These are phyloP conservation scores for Hippocampus mohnikei DNA, from an alignment of 2,113 vertebrate species.

Conservation along the genomic window DNA sequence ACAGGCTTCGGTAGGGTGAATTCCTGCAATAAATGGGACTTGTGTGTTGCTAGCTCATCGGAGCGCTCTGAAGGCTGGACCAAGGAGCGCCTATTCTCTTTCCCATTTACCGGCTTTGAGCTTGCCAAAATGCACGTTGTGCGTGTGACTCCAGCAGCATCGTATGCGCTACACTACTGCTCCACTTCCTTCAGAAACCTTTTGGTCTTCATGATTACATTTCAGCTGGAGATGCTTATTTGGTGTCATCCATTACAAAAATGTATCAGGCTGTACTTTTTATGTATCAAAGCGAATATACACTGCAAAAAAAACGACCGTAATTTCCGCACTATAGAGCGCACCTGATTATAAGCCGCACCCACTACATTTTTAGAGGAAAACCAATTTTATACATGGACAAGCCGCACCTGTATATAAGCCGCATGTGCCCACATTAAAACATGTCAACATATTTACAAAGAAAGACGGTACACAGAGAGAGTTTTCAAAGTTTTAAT, in stretches of 20 bases:
- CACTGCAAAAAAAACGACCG: not conserved
- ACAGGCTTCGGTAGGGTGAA: conserved; percentile 37
- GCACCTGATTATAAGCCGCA: too few relatives aligned
- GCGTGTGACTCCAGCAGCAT: conserved; percentile 18
- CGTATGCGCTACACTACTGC: not conserved
- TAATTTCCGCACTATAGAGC: too few relatives aligned
- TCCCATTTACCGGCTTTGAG: conserved; percentile 23
- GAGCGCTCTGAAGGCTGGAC: conserved; percentile 3
- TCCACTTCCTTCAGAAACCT: not conserved
- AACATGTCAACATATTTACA: too few relatives aligned
- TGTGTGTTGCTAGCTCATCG: not conserved
- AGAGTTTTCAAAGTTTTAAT: too few relatives aligned
- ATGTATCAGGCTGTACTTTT: not conserved
- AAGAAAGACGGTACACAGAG: too few relatives aligned
- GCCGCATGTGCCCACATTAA: too few relatives aligned
- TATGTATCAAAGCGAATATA: not conserved
- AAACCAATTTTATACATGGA: too few relatives aligned
- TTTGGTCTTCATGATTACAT: not conserved
- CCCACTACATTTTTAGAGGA: too few relatives aligned
- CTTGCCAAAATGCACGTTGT: conserved; percentile 19
- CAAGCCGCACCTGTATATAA: too few relatives aligned
- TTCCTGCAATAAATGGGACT: conserved; percentile 63
- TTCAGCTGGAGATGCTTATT: not conserved
- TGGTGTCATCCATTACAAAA: not conserved
- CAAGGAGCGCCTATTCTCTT: not conserved